Conservation (phyloP, 2,797 vertebrate genomes). For the Heteromormyrus szaboi region DNA sequence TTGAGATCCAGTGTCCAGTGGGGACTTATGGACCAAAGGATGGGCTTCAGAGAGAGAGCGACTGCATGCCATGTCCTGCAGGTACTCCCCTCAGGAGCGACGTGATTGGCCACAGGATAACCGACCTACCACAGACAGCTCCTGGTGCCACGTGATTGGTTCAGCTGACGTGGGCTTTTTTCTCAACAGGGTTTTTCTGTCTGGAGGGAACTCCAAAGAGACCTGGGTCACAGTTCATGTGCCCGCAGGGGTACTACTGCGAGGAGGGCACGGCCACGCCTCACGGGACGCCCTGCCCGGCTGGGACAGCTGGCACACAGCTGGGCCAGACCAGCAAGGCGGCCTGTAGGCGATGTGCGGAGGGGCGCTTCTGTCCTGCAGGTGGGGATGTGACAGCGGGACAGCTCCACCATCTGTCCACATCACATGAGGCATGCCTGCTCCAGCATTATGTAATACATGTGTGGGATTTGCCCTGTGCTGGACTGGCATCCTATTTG, state of each 20-base stretch:
- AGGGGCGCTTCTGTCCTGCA: conserved; percentile 74
- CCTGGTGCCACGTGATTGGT: background rate
- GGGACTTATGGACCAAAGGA: conserved; percentile 66
- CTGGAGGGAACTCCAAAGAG: conserved; percentile 65
- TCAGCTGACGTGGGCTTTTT: conserved; percentile 14
- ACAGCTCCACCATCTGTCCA: conserved; percentile 29
- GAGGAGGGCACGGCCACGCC: conserved; percentile 67
- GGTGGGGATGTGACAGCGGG: conserved; percentile 41
- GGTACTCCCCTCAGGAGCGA: conserved; percentile 48
- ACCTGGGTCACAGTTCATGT: conserved; percentile 66
- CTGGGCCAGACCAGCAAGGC: conserved; percentile 74
- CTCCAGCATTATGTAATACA: conserved; percentile 2
- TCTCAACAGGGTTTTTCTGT: conserved; percentile 69
- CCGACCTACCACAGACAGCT: no score
- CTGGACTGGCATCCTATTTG: background rate
- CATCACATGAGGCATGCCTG: conserved; percentile 15
- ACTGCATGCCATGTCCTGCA: conserved; percentile 64
- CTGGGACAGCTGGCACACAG: conserved; percentile 71
- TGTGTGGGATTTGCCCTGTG: background rate
- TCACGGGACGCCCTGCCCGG: conserved; percentile 70
- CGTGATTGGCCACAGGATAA: background rate
- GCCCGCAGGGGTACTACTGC: conserved; percentile 74
- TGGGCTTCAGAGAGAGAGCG: conserved; percentile 50
- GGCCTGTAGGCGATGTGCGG: conserved; percentile 69
- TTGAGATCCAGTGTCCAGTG: conserved; percentile 56